phyloP scores from a whole-genome alignment of 2,113 vertebrate genomes.

The Tiliqua scincoides region DNA sequence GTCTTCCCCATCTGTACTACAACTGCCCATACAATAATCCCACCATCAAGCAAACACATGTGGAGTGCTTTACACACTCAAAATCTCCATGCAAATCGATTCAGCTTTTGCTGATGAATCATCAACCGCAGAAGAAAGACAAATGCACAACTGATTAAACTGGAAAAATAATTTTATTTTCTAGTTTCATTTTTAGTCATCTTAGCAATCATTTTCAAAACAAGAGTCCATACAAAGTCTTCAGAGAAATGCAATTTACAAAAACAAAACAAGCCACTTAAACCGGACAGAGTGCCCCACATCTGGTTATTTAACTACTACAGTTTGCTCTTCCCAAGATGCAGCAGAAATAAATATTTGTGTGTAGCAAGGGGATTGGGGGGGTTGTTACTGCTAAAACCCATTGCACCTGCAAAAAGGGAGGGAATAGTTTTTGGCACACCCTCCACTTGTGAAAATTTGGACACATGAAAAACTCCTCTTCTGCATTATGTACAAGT shows the following conservation, averaged over 20 bases:
- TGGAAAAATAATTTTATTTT: slow-evolving; percentile 20
- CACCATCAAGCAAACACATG: too few species aligned
- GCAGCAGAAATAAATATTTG: neutral
- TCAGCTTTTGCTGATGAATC: too few species aligned
- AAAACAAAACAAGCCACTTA: neutral
- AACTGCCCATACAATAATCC: too few species aligned
- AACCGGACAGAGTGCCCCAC: neutral
- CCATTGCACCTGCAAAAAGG: neutral
- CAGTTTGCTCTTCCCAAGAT: neutral
- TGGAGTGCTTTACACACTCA: too few species aligned
- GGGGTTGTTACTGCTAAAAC: neutral
- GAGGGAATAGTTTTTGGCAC: neutral
- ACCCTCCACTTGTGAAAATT: neutral
- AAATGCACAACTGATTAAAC: slow-evolving; percentile 1
- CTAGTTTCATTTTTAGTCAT: slow-evolving; percentile 31
- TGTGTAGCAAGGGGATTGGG: neutral
- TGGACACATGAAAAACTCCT: neutral
- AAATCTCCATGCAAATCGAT: too few species aligned
- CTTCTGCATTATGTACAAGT: too few species aligned
- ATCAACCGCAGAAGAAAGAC: neutral
- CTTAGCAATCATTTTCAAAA: neutral
- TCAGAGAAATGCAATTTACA: neutral
- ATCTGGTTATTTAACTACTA: slow-evolving; percentile 4
- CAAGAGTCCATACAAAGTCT: slow-evolving; percentile 18
- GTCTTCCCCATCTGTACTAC: too few species aligned